These are phyloP conservation scores for Poeciliopsis prolifica DNA, from an alignment of 2,113 vertebrate genomes.

Conservation along the genomic window DNA sequence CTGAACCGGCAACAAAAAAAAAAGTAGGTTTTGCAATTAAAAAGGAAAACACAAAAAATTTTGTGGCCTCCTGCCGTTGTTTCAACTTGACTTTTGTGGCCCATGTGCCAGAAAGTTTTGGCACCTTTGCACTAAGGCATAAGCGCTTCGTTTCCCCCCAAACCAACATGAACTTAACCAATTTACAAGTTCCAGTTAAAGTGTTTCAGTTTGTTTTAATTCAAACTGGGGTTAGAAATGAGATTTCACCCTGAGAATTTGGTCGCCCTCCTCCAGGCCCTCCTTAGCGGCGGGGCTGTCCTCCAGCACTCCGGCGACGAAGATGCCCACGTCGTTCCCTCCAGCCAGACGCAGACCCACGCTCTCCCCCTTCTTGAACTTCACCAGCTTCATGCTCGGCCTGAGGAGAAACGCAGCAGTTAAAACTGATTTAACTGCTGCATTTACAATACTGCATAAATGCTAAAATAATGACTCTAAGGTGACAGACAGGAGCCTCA, in stretches of 20 bases:
- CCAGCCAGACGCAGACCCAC: slow-evolving; percentile 97
- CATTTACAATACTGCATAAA: slow-evolving; percentile 12
- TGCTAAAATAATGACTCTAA: slow-evolving; percentile 5
- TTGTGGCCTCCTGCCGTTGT: no score
- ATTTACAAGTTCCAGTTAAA: background rate
- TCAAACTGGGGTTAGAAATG: slow-evolving; percentile 19
- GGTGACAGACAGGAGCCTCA: slow-evolving; percentile 5
- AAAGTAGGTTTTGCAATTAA: no score
- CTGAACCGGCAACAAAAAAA: no score
- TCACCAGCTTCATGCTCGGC: slow-evolving; percentile 99
- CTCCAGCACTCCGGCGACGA: slow-evolving; percentile 96
- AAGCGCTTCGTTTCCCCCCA: background rate
- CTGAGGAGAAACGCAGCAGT: slow-evolving; percentile 72
- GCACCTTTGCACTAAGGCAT: slow-evolving; percentile 3
- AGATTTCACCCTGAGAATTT: slow-evolving; percentile 95
- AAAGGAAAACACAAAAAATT: no score
- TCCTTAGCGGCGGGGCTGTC: slow-evolving; percentile 98
- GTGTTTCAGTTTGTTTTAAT: background rate
- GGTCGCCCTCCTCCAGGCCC: slow-evolving; percentile 98
- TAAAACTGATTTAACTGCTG: slow-evolving; percentile 3
- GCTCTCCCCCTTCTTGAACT: slow-evolving; percentile 98
- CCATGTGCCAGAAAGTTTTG: no score
- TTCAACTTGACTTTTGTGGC: no score
- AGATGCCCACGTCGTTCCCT: slow-evolving; percentile 98
- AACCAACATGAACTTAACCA: background rate